phyloP scores from a whole-genome alignment of 23 tunicate genomes.

The Clavelina lepadiformis region DNA sequence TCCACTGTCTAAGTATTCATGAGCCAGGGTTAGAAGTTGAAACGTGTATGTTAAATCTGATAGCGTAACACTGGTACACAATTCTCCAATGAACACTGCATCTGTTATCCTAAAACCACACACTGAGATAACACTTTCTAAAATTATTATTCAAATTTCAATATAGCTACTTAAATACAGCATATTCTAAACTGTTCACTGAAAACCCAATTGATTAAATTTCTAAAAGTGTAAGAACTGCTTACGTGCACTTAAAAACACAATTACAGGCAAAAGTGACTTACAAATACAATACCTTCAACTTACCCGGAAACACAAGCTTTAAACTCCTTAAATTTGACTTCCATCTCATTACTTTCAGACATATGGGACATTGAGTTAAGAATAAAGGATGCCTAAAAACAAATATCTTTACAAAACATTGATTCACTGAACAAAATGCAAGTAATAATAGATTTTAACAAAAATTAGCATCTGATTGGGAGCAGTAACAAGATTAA shows the following conservation, averaged over 20 bases:
- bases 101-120: conserved; percentile 30
- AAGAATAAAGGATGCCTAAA: conserved; percentile 1
- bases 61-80: conserved; percentile 24
- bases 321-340: conserved; percentile 5
- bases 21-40: conserved; percentile 35
- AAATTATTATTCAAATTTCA: no score
- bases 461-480: no score
- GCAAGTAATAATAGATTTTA: no score
- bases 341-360: background rate
- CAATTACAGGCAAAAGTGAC: background rate
- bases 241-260: background rate
- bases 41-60: conserved; percentile 25
- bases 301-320: conserved; percentile 4
- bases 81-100: conserved; percentile 24
- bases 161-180: no score
- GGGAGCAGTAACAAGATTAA: no score
- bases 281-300: background rate
- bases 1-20: conserved; percentile 18
- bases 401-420: background rate
- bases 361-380: background rate
- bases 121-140: no score
- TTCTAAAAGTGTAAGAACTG: background rate
- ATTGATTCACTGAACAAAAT: no score
- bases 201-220: background rate
- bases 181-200: no score